Evolutionary conservation across 2,888 invertebrate species (phyloP), one percentile per base, ranked within the genome.

Genomic region (Himalopsyche japonica): DNA sequence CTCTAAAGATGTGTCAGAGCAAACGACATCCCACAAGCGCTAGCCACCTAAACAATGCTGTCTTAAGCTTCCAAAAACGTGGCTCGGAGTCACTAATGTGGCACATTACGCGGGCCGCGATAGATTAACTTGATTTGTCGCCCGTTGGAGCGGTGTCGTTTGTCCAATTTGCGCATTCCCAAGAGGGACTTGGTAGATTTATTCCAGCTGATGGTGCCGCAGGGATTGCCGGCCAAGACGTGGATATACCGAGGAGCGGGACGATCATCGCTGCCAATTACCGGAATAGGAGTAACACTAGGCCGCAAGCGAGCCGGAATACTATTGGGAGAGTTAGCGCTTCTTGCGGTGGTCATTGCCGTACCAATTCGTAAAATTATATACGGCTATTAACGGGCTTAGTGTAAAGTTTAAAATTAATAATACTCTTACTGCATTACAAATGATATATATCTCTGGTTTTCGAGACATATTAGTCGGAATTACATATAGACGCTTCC

Each of bases 221-320:
- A 57, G 7, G 57, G 57, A 24, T n/a, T 20, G 57, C 57, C 20
- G 57, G 3, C 57, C 57, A 57, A 24, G 57, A 57, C 15, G 57
- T 3, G 24, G n/a, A 49, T 8, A 12, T 8, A 20, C n/a, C 49
- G 49, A 43, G 8, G 57, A 57, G 57, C 7, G 57, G 57, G 57
- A n/a, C 18, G 18, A 48, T 48, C 80, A 80, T 80, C 80, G 80
- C 80, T 47, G 80, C 80, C 80, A 80, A 80, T 80, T 80, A 80
- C 48, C 30, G 32, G 43, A 6, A 0, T n/a, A n/a, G 7, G 27
- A 20, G 43, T 37, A 37, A 12, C 48, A 20, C 43, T 47, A 48
- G 27, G 12, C 1, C 43, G 2, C 20, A 10, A 79, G 27, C 8
- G 20, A 43, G 43, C 20, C 20, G 24, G n/a, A 76, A 76, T 76